Conservation (phyloP, 2,888 invertebrate species). For the Rutpela maculata region DNA sequence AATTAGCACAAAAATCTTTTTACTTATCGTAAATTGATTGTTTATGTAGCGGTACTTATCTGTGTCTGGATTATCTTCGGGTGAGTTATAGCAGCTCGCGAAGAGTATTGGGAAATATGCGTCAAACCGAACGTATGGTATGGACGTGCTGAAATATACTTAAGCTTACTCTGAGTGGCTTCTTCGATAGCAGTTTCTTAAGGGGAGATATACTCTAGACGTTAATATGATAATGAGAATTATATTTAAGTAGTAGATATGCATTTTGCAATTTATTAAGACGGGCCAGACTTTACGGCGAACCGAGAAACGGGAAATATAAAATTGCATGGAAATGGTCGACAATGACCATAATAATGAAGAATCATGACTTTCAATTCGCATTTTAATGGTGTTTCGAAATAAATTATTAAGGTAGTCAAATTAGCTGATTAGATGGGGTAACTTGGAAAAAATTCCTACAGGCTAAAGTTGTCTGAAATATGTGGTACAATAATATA, state of each 20-base stretch:
- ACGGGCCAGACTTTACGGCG: too few relatives aligned
- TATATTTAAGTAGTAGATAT: not conserved
- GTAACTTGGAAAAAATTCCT: too few relatives aligned
- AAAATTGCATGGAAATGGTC: too few relatives aligned
- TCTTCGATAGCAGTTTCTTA: constrained; percentile 10
- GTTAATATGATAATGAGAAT: not conserved
- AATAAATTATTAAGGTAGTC: too few relatives aligned
- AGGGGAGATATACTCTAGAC: not conserved
- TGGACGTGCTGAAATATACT: constrained; percentile 27
- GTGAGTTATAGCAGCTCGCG: constrained; percentile 11
- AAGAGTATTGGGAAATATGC: constrained; percentile 26
- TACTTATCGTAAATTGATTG: constrained; percentile 59
- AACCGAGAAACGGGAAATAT: too few relatives aligned
- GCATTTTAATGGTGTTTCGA: too few relatives aligned
- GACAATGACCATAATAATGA: too few relatives aligned
- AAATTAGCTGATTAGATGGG: too few relatives aligned
- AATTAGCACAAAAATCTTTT: constrained; percentile 67
- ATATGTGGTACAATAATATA: too few relatives aligned
- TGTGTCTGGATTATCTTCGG: constrained; percentile 28
- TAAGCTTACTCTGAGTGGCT: constrained; percentile 2
- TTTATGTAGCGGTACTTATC: constrained; percentile 52
- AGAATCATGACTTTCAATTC: too few relatives aligned
- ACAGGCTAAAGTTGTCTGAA: too few relatives aligned
- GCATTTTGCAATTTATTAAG: not conserved
- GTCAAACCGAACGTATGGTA: constrained; percentile 18